Conservation (phyloP, 2,113 vertebrate genomes). For the Coryphaenoides rupestris region DNA sequence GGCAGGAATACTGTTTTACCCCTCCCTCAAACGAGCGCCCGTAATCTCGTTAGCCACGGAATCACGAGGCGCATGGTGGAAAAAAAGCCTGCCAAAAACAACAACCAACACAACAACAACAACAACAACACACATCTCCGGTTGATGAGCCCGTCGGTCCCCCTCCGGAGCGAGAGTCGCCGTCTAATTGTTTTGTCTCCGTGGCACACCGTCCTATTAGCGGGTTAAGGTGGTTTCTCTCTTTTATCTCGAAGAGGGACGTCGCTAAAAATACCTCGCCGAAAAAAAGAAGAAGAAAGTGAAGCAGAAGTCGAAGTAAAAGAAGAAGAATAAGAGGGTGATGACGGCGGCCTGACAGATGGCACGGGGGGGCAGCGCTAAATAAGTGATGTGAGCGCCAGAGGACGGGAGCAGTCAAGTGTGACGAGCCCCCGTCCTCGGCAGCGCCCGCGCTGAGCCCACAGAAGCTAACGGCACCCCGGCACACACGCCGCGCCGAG, state of each 20-base stretch:
- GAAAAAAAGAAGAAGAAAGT: slow-evolving; percentile 5
- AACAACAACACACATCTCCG: slow-evolving; percentile 50
- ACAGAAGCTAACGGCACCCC: too few species aligned
- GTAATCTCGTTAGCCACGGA: slow-evolving; percentile 71
- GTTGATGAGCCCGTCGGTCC: slow-evolving; percentile 60
- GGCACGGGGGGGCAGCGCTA: slow-evolving; percentile 48
- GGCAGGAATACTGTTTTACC: slow-evolving; percentile 17
- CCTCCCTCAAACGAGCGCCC: slow-evolving; percentile 38
- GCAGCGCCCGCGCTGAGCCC: too few species aligned
- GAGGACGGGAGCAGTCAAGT: slow-evolving; percentile 47
- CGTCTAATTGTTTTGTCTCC: slow-evolving; percentile 60
- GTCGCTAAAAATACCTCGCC: slow-evolving; percentile 56
- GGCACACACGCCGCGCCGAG: too few species aligned
- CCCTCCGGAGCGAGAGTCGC: slow-evolving; percentile 43
- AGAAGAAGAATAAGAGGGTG: slow-evolving; percentile 8
- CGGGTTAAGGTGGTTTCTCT: slow-evolving; percentile 58
- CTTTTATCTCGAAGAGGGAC: slow-evolving; percentile 51
- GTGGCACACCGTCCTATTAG: slow-evolving; percentile 61
- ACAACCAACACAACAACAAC: too few species aligned
- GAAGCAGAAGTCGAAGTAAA: too few species aligned
- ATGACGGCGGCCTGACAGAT: slow-evolving; percentile 55
- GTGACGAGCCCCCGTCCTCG: slow-evolving; percentile 29
- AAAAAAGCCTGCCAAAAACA: too few species aligned
- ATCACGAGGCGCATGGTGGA: slow-evolving; percentile 48
- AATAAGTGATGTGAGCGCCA: slow-evolving; percentile 56